Percentiles rank a stretch among this genome's conserved stretches.
These are phyloP conservation scores for Drosophila lacicola DNA, from an alignment of 2,888 invertebrate species.

Conservation along the genomic window DNA sequence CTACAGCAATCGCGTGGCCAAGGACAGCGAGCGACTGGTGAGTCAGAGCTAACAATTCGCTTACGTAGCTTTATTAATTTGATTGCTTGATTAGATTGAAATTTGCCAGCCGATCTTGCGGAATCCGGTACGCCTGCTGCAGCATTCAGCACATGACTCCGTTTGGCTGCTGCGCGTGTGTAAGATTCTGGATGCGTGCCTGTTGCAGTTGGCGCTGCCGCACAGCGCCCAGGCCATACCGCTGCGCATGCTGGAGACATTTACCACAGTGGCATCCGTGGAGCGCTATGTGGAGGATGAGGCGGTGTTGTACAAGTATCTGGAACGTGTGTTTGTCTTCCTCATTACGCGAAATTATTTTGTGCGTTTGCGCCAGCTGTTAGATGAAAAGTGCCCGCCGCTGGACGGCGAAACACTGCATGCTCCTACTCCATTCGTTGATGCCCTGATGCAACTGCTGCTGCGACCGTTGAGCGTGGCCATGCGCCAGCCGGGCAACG, in stretches of 20 bases:
- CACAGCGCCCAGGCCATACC: conserved; percentile 88
- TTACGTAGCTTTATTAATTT: neutral
- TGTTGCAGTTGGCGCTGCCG: conserved; percentile 82
- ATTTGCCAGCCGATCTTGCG: conserved; percentile 84
- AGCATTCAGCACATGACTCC: conserved; percentile 78
- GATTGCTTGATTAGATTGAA: conserved; percentile 76
- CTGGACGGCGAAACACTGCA: conserved; percentile 88
- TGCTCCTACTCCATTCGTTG: conserved; percentile 90
- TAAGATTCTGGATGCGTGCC: conserved; percentile 83
- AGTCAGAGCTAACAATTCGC: neutral
- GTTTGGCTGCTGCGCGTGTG: conserved; percentile 84
- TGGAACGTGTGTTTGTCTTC: conserved; percentile 82
- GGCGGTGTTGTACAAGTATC: conserved; percentile 76
- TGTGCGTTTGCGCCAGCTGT: conserved; percentile 88
- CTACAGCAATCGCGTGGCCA: conserved; percentile 86
- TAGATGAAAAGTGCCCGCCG: conserved; percentile 90
- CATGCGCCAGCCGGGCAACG: conserved; percentile 35
- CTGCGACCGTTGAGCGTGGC: conserved; percentile 90
- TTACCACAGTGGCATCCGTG: conserved; percentile 86
- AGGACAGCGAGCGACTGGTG: conserved; percentile 90
- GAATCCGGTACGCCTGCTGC: conserved; percentile 81
- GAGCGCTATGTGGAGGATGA: conserved; percentile 82
- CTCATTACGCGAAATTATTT: conserved; percentile 87
- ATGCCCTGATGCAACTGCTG: conserved; percentile 91
- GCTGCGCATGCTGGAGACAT: conserved; percentile 91